Percentiles rank a stretch among this genome's conserved stretches.
Conservation (phyloP, 2,888 invertebrate genomes). For the Koerneria pararmatus region DNA sequence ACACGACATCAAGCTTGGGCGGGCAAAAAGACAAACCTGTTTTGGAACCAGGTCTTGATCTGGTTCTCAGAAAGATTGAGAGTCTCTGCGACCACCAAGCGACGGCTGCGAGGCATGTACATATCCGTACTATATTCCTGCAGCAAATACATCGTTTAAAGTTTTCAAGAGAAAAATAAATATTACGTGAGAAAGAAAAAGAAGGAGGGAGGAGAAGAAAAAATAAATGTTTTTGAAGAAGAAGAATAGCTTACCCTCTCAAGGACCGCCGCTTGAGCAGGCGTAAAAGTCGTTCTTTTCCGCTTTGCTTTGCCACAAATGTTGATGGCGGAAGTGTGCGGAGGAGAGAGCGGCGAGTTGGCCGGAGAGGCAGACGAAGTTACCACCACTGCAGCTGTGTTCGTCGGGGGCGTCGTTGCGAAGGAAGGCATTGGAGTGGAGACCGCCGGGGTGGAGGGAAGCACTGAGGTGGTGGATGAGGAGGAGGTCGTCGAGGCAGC, state of each 20-base stretch:
- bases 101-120: slow-evolving; percentile 43
- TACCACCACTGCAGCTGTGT: too few species aligned
- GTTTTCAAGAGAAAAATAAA: not conserved
- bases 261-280: slow-evolving; percentile 35
- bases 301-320: slow-evolving; percentile 28
- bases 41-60: slow-evolving; percentile 50
- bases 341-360: too few species aligned
- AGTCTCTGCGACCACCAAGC: slow-evolving; percentile 35
- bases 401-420: too few species aligned
- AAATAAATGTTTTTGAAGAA: not conserved
- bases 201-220: not conserved
- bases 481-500: too few species aligned
- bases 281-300: slow-evolving; percentile 42
- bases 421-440: too few species aligned
- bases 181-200: not conserved
- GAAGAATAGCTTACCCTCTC: slow-evolving; percentile 30
- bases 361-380: slow-evolving; percentile 1
- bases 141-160: slow-evolving; percentile 15
- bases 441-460: too few species aligned
- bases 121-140: slow-evolving; percentile 42
- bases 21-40: too few species aligned
- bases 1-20: too few species aligned
- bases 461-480: too few species aligned
- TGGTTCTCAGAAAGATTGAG: slow-evolving; percentile 40
- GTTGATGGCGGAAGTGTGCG: too few species aligned